These are phyloP conservation scores for Dendrocopos noguchii DNA, from an alignment of 2,113 vertebrate genomes.

Conservation along the genomic window DNA sequence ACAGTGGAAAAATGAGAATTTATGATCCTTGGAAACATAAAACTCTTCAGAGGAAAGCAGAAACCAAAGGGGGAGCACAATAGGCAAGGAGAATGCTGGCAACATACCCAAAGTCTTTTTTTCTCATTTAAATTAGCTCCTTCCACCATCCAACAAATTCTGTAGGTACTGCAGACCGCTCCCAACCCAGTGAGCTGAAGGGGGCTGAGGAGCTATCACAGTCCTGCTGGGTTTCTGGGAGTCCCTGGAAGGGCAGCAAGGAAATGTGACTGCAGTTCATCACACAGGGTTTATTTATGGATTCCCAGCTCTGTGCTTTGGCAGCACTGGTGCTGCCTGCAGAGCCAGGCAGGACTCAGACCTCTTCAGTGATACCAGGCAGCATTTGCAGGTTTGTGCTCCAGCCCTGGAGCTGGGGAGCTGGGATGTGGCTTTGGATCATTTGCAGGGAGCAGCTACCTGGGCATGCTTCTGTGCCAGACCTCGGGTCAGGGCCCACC, in stretches of 20 bases:
- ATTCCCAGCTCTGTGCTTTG: neutral
- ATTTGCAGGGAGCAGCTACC: neutral
- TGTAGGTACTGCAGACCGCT: neutral
- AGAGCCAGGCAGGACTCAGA: neutral
- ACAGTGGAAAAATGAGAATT: conserved; percentile 61
- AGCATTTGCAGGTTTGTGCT: neutral
- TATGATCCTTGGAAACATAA: conserved; percentile 68
- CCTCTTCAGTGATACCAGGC: fast-evolving
- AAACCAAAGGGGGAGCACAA: conserved; percentile 39
- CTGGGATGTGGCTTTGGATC: neutral
- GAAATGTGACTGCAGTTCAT: neutral
- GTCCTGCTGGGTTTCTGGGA: neutral
- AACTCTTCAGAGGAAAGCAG: conserved; percentile 41
- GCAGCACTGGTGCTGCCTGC: neutral
- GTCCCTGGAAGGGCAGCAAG: neutral
- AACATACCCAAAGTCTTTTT: neutral
- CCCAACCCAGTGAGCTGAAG: neutral
- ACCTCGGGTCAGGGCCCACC: neutral
- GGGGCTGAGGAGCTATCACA: neutral
- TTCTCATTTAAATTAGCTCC: conserved; percentile 54
- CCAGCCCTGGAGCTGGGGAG: neutral
- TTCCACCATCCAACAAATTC: neutral
- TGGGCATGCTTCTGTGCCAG: fast-evolving
- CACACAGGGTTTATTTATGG: neutral
- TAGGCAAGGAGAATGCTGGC: conserved; percentile 52